These are phyloP conservation scores for Rhimphoctona megacephalus DNA, from an alignment of 2,888 invertebrate species.

Conservation along the genomic window DNA sequence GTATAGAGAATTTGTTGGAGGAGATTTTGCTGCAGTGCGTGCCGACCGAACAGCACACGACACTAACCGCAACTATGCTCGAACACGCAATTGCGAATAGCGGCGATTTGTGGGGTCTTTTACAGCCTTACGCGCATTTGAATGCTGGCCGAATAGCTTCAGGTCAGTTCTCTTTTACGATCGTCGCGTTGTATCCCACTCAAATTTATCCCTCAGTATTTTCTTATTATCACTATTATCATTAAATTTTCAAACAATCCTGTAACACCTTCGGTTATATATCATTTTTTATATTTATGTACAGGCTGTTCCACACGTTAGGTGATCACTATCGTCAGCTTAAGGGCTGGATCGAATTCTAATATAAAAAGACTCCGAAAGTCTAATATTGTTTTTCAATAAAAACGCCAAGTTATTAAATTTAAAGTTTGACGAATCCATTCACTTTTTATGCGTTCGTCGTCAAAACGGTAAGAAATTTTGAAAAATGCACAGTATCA, in stretches of 20 bases:
- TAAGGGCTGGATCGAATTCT: not conserved
- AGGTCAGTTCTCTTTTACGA: constrained; percentile 85
- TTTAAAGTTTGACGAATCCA: not conserved
- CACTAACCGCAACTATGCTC: constrained; percentile 91
- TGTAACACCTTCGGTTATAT: not conserved
- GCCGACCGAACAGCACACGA: constrained; percentile 87
- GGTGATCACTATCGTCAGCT: not conserved
- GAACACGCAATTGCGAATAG: constrained; percentile 95
- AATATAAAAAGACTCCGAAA: no score
- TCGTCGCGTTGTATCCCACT: constrained; percentile 26
- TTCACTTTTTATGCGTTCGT: no score
- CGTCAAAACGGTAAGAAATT: no score
- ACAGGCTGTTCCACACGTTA: not conserved
- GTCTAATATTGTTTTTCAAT: not conserved
- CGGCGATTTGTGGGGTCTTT: constrained; percentile 94
- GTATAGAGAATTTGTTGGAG: constrained; percentile 95
- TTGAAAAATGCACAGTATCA: no score
- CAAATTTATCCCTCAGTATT: constrained; percentile 38
- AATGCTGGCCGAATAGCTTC: constrained; percentile 95
- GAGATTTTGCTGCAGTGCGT: constrained; percentile 92
- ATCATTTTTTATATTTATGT: not conserved
- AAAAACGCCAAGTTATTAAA: not conserved
- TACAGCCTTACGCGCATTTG: constrained; percentile 96
- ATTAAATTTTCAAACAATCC: constrained; percentile 32
- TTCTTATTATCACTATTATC: constrained; percentile 28